Evolutionary conservation across 2,888 invertebrate species (phyloP), one percentile per base, ranked within the genome.

Genomic region (Lottia scabra): DNA sequence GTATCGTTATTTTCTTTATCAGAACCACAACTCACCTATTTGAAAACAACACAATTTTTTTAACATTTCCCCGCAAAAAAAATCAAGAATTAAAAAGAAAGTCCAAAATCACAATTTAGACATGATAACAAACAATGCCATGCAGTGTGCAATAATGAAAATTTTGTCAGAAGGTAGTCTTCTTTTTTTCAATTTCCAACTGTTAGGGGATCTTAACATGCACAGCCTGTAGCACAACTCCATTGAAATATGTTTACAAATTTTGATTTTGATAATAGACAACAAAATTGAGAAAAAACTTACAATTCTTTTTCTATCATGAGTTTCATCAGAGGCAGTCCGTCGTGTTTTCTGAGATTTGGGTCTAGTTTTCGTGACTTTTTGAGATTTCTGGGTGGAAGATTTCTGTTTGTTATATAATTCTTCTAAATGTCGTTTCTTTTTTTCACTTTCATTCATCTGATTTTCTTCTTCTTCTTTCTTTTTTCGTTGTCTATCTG

Each of bases 401-500:
- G 79, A 80, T 72, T 81, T 82, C 74, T 84, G 84, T 68, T 80
- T 81, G 56, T 72, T 78, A 26, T 78, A 80, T 15, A 86, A 75
- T 23, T 84, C 84, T 68, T 83, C 81, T 62, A 86, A 70, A 16
- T 74, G 69, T 38, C 77, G 71, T 62, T 75, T 68, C 12, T 73
- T 71, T 65, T 74, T 78, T 27, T 90, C 85, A 70, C 91, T 90
- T 43, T 85, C 84, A 63, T 87, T 85, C 68, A 83, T 78, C 70
- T 84, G 78, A 63, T 83, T 81, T 48, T 78, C 80, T 62, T 80
- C 78, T 66, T 90, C 89, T 64, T 91, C 89, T 70, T 87, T 85
- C 75, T 89, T 87, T 71, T 87, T 80, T 68, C 89, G 87, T 63
- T 88, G 84, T 13, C 92, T 86, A 80, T 91, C 91, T 71, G 91